Percentiles rank a stretch among this genome's conserved stretches.
Evolutionary conservation across 2,888 invertebrate species (phyloP).

Genomic region (Oscheius onirici): DNA sequence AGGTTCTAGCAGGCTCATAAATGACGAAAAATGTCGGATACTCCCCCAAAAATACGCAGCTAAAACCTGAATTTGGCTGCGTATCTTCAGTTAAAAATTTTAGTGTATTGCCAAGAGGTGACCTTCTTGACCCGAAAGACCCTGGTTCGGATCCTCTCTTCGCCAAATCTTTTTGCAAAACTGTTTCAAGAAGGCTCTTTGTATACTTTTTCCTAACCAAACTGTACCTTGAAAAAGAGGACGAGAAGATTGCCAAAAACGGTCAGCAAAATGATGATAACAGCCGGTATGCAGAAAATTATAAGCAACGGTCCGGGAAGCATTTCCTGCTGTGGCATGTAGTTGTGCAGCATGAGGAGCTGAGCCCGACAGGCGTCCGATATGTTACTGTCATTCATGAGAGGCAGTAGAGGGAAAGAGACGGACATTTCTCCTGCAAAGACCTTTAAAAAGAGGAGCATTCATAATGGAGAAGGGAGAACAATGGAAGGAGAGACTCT

Average conservation of each 20-base stretch:
- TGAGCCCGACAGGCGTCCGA: slow-evolving; percentile 31
- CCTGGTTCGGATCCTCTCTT: too few species aligned
- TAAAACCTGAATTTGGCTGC: too few species aligned
- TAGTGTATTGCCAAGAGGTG: too few species aligned
- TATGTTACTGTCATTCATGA: slow-evolving; percentile 19
- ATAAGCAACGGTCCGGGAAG: slow-evolving; percentile 42
- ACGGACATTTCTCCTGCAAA: slow-evolving; percentile 22
- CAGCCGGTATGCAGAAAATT: slow-evolving; percentile 64
- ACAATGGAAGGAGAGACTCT: background rate
- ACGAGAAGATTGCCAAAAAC: slow-evolving; percentile 71
- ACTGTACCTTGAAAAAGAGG: slow-evolving; percentile 68
- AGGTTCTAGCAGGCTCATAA: too few species aligned
- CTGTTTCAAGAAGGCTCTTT: too few species aligned
- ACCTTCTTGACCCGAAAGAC: too few species aligned
- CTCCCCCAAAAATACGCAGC: too few species aligned
- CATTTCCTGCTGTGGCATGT: slow-evolving; percentile 30
- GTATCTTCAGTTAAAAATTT: too few species aligned
- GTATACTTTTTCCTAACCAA: too few species aligned
- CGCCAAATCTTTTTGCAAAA: too few species aligned
- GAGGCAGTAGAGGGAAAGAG: slow-evolving; percentile 7
- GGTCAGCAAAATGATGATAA: slow-evolving; percentile 69
- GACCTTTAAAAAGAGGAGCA: slow-evolving; percentile 1
- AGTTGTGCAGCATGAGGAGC: slow-evolving; percentile 27
- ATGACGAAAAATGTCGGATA: too few species aligned
- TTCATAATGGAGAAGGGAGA: background rate